phyloP scores from a whole-genome alignment of 2,888 invertebrate species.

The Macrosiphum euphorbiae region DNA sequence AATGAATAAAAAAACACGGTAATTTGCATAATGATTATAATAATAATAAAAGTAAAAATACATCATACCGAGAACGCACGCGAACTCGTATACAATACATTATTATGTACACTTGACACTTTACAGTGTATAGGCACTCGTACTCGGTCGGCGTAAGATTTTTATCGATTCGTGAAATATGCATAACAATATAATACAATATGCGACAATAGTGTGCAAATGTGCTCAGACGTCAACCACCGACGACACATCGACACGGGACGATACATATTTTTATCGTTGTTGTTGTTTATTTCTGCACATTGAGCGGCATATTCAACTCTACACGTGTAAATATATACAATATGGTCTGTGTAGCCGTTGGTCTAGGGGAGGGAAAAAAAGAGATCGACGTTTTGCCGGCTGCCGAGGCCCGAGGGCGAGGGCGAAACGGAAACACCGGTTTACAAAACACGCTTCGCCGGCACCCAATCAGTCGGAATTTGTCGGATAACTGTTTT shows the following conservation, averaged over 20 bases:
- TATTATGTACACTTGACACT: not conserved
- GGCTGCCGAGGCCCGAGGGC: not conserved
- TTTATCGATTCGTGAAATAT: not conserved
- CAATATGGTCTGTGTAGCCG: not conserved
- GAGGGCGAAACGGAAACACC: not conserved
- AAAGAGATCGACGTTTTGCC: not conserved
- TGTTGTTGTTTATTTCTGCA: conserved; percentile 5
- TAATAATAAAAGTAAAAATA: not conserved
- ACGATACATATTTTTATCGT: not conserved
- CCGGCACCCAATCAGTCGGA: conserved; percentile 12
- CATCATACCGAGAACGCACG: not conserved
- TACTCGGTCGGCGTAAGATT: not conserved
- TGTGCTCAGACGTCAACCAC: not conserved
- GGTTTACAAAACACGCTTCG: not conserved
- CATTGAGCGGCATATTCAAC: not conserved
- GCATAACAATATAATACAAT: not conserved
- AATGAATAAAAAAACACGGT: not conserved
- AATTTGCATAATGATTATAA: not conserved
- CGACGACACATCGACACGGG: not conserved
- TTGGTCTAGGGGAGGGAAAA: not conserved
- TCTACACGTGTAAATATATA: not conserved
- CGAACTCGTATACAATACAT: not conserved
- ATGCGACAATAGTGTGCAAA: not conserved
- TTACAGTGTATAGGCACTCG: not conserved
- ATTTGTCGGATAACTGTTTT: conserved; percentile 13